These are phyloP conservation scores for Ibidorhyncha struthersii DNA, from an alignment of 2,113 vertebrate species.

Conservation along the genomic window DNA sequence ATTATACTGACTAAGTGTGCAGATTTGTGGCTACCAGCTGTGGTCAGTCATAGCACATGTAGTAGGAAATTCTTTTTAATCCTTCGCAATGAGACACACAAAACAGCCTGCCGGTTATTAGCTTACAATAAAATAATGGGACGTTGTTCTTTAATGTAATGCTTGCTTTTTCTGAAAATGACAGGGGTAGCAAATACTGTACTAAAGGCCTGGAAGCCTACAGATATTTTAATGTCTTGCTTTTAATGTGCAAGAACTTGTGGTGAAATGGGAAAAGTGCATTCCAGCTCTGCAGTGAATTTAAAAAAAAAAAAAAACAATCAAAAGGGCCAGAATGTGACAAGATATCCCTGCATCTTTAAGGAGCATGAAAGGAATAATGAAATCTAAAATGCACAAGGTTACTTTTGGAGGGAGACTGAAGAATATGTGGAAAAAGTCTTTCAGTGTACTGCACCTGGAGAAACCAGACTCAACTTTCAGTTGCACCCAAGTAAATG, in stretches of 20 bases:
- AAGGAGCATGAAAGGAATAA: background rate
- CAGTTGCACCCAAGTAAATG: background rate
- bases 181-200: background rate
- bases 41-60: background rate
- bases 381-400: background rate
- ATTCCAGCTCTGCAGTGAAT: background rate
- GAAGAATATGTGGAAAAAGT: background rate
- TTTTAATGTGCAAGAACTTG: background rate
- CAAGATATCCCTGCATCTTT: background rate
- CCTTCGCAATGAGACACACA: background rate
- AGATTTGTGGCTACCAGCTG: background rate
- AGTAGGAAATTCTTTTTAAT: background rate
- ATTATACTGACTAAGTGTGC: background rate
- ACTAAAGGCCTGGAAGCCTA: background rate
- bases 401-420: background rate
- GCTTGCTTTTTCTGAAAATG: background rate
- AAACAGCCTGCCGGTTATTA: background rate
- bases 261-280: background rate
- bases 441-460: background rate
- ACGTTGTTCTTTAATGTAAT: background rate
- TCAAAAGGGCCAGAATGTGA: background rate
- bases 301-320: background rate
- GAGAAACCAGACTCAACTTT: background rate
- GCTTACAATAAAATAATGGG: background rate
- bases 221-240: background rate